A percentile compares a stretch with the other conserved stretches of the same genome.
phyloP scores from a whole-genome alignment of 2,888 invertebrate species.

The Tetropium fuscum region DNA sequence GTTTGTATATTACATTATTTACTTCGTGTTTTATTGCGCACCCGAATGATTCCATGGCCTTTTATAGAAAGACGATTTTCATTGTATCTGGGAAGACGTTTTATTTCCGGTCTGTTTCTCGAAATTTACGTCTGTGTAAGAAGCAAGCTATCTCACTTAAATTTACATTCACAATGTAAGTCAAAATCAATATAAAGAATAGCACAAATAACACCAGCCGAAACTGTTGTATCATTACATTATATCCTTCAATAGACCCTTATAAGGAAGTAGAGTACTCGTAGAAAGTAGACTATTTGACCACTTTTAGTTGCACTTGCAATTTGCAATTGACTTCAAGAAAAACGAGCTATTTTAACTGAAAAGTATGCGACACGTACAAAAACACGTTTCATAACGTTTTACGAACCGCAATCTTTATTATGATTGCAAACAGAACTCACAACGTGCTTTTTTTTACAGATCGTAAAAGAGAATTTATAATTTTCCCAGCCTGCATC shows the following conservation, averaged over 20 bases:
- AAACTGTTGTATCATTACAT: no score
- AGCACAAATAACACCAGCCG: no score
- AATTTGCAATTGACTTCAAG: background rate
- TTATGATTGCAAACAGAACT: background rate
- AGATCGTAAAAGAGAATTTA: conserved; percentile 2
- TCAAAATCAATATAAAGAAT: no score
- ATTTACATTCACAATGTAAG: background rate
- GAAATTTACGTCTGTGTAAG: conserved; percentile 13
- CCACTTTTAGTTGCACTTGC: background rate
- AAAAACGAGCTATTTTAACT: no score
- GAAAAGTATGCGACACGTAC: no score
- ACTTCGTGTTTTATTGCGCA: conserved; percentile 1
- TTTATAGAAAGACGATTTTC: conserved; percentile 7
- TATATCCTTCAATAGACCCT: no score
- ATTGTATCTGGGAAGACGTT: conserved; percentile 8
- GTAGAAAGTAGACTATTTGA: no score
- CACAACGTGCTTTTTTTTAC: background rate
- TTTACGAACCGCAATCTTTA: no score
- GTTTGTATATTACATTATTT: conserved; percentile 9
- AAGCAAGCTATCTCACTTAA: background rate
- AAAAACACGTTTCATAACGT: background rate
- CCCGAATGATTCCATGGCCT: conserved; percentile 2
- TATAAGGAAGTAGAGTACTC: no score
- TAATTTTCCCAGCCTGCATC: background rate
- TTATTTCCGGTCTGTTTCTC: background rate